phyloP scores from a whole-genome alignment of 1,140 invertebrate genomes.

The Bombus superbus region DNA sequence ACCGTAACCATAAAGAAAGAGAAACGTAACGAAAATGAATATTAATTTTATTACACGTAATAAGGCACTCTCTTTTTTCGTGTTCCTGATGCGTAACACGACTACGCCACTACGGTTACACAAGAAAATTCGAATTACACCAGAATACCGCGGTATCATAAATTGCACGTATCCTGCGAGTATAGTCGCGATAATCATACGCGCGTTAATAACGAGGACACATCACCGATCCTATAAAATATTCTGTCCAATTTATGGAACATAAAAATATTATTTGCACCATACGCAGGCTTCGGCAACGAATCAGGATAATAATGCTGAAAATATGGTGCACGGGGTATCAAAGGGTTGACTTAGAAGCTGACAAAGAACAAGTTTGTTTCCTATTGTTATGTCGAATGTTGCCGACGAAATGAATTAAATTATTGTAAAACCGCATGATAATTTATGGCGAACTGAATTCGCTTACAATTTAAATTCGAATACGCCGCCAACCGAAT shows the following conservation, averaged over 20 bases:
- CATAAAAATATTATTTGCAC: neutral
- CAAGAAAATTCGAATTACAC: conserved; percentile 26
- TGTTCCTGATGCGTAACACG: neutral
- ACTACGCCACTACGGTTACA: neutral
- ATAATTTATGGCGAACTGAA: no score
- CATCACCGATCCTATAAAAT: neutral
- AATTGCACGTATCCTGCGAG: conserved; percentile 55
- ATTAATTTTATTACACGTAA: no score
- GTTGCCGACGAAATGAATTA: neutral
- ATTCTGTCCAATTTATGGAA: no score
- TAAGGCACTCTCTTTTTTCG: no score
- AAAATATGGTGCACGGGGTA: neutral
- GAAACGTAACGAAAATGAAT: no score
- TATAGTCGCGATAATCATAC: conserved; percentile 13
- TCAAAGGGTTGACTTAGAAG: neutral
- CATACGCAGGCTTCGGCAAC: neutral
- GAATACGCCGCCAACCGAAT: neutral
- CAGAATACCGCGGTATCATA: conserved; percentile 39
- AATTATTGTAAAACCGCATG: no score
- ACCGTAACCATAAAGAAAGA: no score
- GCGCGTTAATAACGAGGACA: neutral
- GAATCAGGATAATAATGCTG: neutral
- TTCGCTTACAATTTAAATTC: neutral
- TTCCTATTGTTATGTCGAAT: no score
- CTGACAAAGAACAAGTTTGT: no score